These are phyloP conservation scores for Drosophila yooni DNA, from an alignment of 2,888 invertebrate genomes.

Conservation along the genomic window DNA sequence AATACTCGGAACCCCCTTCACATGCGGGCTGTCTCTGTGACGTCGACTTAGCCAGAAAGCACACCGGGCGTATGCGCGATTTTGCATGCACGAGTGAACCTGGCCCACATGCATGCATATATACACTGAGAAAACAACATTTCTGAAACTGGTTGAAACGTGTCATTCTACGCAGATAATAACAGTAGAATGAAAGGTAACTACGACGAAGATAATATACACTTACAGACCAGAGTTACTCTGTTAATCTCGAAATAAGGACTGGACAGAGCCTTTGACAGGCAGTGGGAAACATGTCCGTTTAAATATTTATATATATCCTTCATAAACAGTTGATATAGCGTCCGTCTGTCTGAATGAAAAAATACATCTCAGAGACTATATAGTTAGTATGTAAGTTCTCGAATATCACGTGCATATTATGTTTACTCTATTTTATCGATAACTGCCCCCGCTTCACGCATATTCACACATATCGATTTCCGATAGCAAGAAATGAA, in stretches of 20 bases:
- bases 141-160: background rate
- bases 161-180: background rate
- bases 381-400: background rate
- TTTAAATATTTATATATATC: background rate
- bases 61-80: constrained; percentile 68
- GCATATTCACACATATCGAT: background rate
- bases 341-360: background rate
- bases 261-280: background rate
- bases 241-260: background rate
- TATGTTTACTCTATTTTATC: background rate
- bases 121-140: constrained; percentile 8
- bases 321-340: too few species aligned
- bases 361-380: background rate
- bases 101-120: constrained; percentile 24
- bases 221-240: background rate
- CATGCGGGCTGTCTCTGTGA: constrained; percentile 18
- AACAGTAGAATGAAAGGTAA: background rate
- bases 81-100: constrained; percentile 65
- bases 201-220: background rate
- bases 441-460: background rate
- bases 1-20: constrained; percentile 16
- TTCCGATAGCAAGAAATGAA: background rate
- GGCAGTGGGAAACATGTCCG: background rate
- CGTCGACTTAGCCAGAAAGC: constrained; percentile 13
- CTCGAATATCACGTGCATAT: background rate